Evolutionary conservation across 2,113 vertebrate species (phyloP), one percentile per base, ranked within the genome.

Genomic region (Syngnathus floridae): DNA sequence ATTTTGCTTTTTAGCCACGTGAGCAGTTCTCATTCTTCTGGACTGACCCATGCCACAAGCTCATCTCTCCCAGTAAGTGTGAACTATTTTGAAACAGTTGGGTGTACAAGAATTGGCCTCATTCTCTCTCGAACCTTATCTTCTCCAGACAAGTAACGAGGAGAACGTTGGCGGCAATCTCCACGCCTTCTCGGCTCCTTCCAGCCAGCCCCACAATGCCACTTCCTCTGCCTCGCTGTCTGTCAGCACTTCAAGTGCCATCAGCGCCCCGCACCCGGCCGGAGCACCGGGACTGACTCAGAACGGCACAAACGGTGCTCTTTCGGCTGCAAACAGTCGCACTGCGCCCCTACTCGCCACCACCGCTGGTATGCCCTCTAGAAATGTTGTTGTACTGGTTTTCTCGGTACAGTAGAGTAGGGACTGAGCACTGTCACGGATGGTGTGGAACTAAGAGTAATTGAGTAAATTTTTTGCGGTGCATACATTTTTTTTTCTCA

Each of bases 61-160:
- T 82, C 92, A 3, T 84, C 94, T 46, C 90, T 93, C 45, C 84
- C 87, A 31, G 96, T 98, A 91, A 93, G 94, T 45, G 0, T 37
- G 2, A 21, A 37, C 35, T 35, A 10, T 19, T 16, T 16, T 63
- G 8, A 16, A 35, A 60, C 38, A 22, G 48, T 51, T 38, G 36
- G 21, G 38, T 13, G 2, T 17, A 2, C 1, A 2, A 57, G 4
- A 19, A 2, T 46, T 54, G 6, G 16, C 58, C 43, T 21, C 7
- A 43, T 40, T 5, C 7, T 1, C 21, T 51, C 48, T 51, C 19
- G 65, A 14, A 4, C 48, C 14, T 48, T 43, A 5, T 51, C 16
- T 5, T 6, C 19, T 21, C 36, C 64, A 86, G 82, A 82, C 88
- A 8, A 81, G 82, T 60, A 86, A 72, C 61, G 90, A 91, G 74